Conservation (phyloP, 30 jellyfish, hydroid and myxozoan species). For the Hydra vulgaris region DNA sequence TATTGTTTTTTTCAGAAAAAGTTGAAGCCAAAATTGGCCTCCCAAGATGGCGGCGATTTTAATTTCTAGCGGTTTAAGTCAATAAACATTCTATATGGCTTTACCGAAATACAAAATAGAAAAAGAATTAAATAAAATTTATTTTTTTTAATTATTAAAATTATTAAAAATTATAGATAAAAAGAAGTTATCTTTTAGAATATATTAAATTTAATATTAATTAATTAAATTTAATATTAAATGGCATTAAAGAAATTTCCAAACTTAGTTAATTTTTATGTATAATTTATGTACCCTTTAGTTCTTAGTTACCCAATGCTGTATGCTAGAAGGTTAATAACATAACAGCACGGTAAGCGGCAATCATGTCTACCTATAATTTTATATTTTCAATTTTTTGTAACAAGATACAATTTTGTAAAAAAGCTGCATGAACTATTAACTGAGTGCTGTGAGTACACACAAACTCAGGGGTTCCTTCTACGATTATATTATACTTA, state of each 20-base stretch:
- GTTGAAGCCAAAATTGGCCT: neutral
- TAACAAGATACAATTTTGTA: neutral
- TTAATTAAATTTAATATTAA: too few species aligned
- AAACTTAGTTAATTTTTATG: neutral
- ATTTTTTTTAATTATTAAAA: too few species aligned
- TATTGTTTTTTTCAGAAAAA: neutral
- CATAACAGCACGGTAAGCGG: neutral
- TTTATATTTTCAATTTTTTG: neutral
- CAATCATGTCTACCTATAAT: neutral
- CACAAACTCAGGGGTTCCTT: neutral
- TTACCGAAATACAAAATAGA: neutral
- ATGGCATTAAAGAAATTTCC: neutral
- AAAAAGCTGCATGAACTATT: neutral
- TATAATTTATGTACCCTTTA: neutral
- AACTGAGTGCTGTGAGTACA: neutral
- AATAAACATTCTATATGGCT: neutral
- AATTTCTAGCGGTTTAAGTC: neutral
- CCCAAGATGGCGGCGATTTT: neutral
- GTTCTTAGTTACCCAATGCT: neutral
- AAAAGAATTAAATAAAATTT: too few species aligned
- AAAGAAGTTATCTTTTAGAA: neutral
- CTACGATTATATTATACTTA: neutral
- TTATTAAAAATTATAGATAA: too few species aligned
- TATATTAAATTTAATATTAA: too few species aligned
- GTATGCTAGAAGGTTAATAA: neutral